These are phyloP conservation scores for Calameuta pallipes DNA, from an alignment of 2,888 invertebrate species.

Conservation along the genomic window DNA sequence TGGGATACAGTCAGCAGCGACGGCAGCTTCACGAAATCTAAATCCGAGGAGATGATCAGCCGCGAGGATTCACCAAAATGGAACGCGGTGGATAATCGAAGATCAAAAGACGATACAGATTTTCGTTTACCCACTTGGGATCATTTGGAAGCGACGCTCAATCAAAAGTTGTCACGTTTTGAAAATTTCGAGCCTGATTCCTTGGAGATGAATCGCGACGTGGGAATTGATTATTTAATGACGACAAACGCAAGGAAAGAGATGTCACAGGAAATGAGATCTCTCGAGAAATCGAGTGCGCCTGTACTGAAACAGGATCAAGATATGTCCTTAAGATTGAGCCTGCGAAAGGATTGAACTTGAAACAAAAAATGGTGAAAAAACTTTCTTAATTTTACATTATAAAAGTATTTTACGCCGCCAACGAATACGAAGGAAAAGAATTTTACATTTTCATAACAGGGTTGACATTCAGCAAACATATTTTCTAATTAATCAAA, in stretches of 20 bases:
- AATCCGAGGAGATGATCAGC: slow-evolving; percentile 50
- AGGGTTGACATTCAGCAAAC: too few relatives aligned
- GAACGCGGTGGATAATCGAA: slow-evolving; percentile 25
- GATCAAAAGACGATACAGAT: slow-evolving; percentile 2
- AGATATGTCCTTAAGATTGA: slow-evolving; percentile 25
- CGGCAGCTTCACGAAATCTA: slow-evolving; percentile 40
- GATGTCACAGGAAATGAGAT: slow-evolving; percentile 6
- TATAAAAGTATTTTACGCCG: too few relatives aligned
- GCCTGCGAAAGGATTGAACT: slow-evolving; percentile 11
- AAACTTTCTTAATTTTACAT: too few relatives aligned
- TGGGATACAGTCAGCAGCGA: slow-evolving; percentile 46
- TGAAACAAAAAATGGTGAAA: too few relatives aligned
- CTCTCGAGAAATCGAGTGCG: slow-evolving; percentile 8
- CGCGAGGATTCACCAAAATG: slow-evolving; percentile 49
- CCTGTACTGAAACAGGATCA: slow-evolving; percentile 28
- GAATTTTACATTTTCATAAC: too few relatives aligned
- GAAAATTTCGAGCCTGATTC: slow-evolving; percentile 38
- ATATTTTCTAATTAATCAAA: too few relatives aligned
- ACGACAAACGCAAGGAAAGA: slow-evolving; percentile 33
- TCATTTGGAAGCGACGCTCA: slow-evolving; percentile 49
- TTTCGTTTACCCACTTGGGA: slow-evolving; percentile 40
- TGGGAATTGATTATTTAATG: slow-evolving; percentile 36
- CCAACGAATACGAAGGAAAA: too few relatives aligned
- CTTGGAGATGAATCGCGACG: slow-evolving; percentile 31
- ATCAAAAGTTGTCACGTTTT: slow-evolving; percentile 48